phyloP scores from a whole-genome alignment of 2,113 vertebrate species.

The Mionectes macconnelli region DNA sequence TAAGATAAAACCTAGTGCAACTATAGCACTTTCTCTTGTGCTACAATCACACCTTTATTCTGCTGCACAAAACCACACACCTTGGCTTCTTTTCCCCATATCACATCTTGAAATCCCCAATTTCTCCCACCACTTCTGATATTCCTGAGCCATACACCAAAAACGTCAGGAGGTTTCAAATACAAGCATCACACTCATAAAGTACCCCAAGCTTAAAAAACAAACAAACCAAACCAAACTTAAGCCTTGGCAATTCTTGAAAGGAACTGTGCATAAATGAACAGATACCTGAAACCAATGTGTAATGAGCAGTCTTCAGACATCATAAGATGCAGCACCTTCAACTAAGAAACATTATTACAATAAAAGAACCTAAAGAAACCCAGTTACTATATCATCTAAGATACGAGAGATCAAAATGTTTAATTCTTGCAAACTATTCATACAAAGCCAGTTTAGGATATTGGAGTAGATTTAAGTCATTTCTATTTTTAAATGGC shows the following conservation, averaged over 20 bases:
- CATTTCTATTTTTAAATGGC: constrained; percentile 42
- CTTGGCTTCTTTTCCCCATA: background rate
- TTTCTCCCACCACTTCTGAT: background rate
- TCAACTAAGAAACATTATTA: background rate
- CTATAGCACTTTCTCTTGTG: background rate
- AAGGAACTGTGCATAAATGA: background rate
- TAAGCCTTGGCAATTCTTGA: background rate
- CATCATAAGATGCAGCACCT: background rate
- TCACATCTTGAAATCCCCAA: background rate
- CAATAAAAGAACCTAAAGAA: background rate
- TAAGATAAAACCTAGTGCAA: background rate
- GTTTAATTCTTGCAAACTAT: background rate
- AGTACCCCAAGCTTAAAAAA: background rate
- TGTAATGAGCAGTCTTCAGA: background rate
- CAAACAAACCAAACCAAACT: background rate
- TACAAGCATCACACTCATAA: background rate
- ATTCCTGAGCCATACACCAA: background rate
- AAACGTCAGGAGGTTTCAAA: constrained; percentile 11
- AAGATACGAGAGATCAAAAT: constrained; percentile 10
- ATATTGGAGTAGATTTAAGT: constrained; percentile 18
- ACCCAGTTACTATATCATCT: constrained; percentile 45
- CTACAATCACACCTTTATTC: background rate
- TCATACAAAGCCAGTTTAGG: background rate
- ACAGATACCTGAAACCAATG: background rate
- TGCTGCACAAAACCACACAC: background rate